Evolutionary conservation across 1,140 invertebrate genomes (phyloP).

Genomic region (Zaprionus camerounensis): DNA sequence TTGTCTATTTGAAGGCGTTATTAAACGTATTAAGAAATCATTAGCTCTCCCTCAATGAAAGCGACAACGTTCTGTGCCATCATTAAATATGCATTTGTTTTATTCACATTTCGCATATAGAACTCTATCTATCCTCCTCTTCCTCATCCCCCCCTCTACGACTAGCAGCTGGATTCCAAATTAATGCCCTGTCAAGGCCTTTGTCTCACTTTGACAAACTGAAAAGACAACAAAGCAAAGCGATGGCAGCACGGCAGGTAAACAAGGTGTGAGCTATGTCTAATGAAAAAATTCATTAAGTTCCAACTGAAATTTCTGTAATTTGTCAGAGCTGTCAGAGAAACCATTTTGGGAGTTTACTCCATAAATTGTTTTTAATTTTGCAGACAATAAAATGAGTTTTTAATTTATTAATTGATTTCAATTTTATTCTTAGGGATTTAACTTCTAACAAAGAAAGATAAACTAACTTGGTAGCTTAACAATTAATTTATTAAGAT

Average conservation of each 20-base stretch:
- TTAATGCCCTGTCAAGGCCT: slow-evolving; percentile 46
- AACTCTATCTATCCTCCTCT: background rate
- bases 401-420: slow-evolving; percentile 1
- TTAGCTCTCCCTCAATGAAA: slow-evolving; percentile 45
- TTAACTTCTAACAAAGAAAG: background rate
- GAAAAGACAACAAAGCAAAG: slow-evolving; percentile 15
- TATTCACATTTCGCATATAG: slow-evolving; percentile 50
- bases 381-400: background rate
- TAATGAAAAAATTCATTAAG: slow-evolving; percentile 26
- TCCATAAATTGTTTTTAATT: slow-evolving; percentile 1
- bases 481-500: too few species aligned
- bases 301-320: slow-evolving; percentile 3
- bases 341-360: background rate
- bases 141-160: too few species aligned
- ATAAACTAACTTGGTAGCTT: background rate
- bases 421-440: background rate
- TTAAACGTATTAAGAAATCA: slow-evolving; percentile 76
- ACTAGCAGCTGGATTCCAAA: slow-evolving; percentile 17
- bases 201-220: slow-evolving; percentile 37
- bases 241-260: slow-evolving; percentile 31
- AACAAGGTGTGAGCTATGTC: slow-evolving; percentile 4
- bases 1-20: slow-evolving; percentile 45
- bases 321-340: slow-evolving; percentile 1
- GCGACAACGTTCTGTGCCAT: slow-evolving; percentile 25
- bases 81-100: slow-evolving; percentile 77